Evolutionary conservation across 2,888 invertebrate species (phyloP).

Genomic region (Octodonta nipae): DNA sequence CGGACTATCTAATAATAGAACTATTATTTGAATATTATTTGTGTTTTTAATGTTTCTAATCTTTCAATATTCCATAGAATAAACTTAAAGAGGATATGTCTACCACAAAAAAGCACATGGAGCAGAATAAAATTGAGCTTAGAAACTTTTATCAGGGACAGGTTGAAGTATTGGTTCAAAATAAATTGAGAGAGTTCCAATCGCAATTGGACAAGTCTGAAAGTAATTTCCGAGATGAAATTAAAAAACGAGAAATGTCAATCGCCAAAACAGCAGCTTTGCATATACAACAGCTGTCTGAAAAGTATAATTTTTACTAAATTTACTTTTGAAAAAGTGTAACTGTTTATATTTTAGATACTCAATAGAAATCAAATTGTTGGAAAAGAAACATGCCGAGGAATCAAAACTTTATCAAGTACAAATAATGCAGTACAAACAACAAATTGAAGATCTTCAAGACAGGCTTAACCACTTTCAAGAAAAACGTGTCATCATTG

Average conservation of each 20-base stretch:
- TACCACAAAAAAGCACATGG: slow-evolving; percentile 40
- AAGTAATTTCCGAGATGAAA: slow-evolving; percentile 47
- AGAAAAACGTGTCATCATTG: slow-evolving; percentile 32
- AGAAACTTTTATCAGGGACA: slow-evolving; percentile 68
- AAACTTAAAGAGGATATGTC: slow-evolving; percentile 32
- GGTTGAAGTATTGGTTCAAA: slow-evolving; percentile 61
- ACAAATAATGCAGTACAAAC: slow-evolving; percentile 54
- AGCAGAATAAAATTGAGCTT: slow-evolving; percentile 52
- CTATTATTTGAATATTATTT: too few species aligned
- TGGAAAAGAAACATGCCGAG: slow-evolving; percentile 68
- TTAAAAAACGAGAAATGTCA: slow-evolving; percentile 49
- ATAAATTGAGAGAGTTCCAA: slow-evolving; percentile 66
- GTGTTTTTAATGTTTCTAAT: background rate
- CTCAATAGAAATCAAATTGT: slow-evolving; percentile 56
- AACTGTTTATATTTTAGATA: slow-evolving; percentile 50
- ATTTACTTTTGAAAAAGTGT: too few species aligned
- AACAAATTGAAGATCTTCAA: slow-evolving; percentile 53
- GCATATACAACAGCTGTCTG: slow-evolving; percentile 57
- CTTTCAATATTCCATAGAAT: slow-evolving; percentile 28
- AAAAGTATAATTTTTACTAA: slow-evolving; percentile 44
- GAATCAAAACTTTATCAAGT: slow-evolving; percentile 60
- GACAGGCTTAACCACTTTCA: slow-evolving; percentile 39
- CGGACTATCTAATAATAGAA: too few species aligned
- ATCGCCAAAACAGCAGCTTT: slow-evolving; percentile 57
- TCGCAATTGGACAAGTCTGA: slow-evolving; percentile 59